These are phyloP conservation scores for Bombus cullumanus DNA, from an alignment of 1,140 invertebrate species.

Conservation along the genomic window DNA sequence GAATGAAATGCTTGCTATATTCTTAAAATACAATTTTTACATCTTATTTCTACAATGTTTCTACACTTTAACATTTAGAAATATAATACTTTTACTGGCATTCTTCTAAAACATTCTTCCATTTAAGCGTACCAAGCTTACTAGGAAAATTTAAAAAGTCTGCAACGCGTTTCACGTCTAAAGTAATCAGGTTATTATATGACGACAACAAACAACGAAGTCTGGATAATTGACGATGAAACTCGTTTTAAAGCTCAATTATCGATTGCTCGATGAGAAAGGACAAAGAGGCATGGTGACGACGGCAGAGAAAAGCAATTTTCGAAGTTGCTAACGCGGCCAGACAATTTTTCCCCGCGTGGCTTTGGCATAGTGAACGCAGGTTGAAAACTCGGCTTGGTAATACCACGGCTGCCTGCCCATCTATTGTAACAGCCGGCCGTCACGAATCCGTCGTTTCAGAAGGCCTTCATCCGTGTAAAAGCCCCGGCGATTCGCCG, in stretches of 20 bases:
- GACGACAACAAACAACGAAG: too few relatives aligned
- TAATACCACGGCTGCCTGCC: slow-evolving; percentile 55
- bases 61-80: too few relatives aligned
- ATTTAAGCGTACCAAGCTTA: too few relatives aligned
- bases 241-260: slow-evolving; percentile 1
- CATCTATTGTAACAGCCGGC: slow-evolving; percentile 66
- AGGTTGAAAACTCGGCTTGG: slow-evolving; percentile 44
- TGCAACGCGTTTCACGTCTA: too few relatives aligned
- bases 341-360: slow-evolving; percentile 45
- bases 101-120: too few relatives aligned
- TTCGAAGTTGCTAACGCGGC: slow-evolving; percentile 35
- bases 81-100: too few relatives aligned
- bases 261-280: background rate
- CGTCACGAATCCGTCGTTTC: slow-evolving; percentile 72
- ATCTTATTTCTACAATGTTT: too few relatives aligned
- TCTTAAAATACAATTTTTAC: too few relatives aligned
- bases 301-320: slow-evolving; percentile 51
- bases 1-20: too few relatives aligned
- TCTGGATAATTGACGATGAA: too few relatives aligned
- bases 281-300: background rate
- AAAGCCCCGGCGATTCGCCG: slow-evolving; percentile 73
- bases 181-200: too few relatives aligned
- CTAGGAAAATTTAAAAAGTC: too few relatives aligned
- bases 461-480: slow-evolving; percentile 73
- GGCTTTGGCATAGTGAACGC: slow-evolving; percentile 31